phyloP scores from a whole-genome alignment of 2,888 invertebrate species.

The Unio delphinus region DNA sequence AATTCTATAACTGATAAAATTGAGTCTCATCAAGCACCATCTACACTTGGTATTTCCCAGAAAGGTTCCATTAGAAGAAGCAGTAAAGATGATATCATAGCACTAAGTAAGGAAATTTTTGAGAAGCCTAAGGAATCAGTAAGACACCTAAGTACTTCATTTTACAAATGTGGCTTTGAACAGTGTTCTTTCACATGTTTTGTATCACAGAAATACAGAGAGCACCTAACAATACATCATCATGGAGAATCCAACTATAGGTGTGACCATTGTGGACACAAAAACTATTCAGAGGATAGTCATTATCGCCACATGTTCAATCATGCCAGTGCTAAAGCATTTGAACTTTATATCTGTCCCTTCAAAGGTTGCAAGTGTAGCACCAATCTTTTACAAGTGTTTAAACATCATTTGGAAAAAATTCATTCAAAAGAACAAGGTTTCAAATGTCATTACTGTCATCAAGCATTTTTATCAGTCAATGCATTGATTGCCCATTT shows the following conservation, averaged over 20 bases:
- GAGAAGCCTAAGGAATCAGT: slow-evolving; percentile 2
- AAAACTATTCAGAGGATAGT: slow-evolving; percentile 49
- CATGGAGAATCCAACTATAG: slow-evolving; percentile 41
- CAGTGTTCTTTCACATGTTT: slow-evolving; percentile 50
- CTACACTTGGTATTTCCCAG: neutral
- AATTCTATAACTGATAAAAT: neutral
- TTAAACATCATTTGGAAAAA: slow-evolving; percentile 46
- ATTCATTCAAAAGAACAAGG: slow-evolving; percentile 36
- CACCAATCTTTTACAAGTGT: slow-evolving; percentile 51
- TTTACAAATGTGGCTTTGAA: slow-evolving; percentile 59
- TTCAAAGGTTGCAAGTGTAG: slow-evolving; percentile 52
- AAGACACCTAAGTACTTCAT: slow-evolving; percentile 22
- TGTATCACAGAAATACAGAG: slow-evolving; percentile 46
- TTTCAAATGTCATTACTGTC: slow-evolving; percentile 52
- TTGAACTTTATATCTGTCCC: slow-evolving; percentile 54
- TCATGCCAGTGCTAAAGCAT: slow-evolving; percentile 51
- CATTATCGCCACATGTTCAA: slow-evolving; percentile 53
- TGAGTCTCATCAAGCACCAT: neutral
- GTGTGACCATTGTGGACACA: slow-evolving; percentile 60
- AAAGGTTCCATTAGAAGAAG: slow-evolving; percentile 2
- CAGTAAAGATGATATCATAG: neutral
- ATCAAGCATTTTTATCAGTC: slow-evolving; percentile 37
- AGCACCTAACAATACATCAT: slow-evolving; percentile 49
- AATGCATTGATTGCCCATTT: slow-evolving; percentile 46
- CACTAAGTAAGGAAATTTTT: slow-evolving; percentile 1